A percentile compares a stretch with the other conserved stretches of the same genome.
Evolutionary conservation across 2,797 vertebrate genomes (phyloP).

Genomic region (Sardinella longiceps): DNA sequence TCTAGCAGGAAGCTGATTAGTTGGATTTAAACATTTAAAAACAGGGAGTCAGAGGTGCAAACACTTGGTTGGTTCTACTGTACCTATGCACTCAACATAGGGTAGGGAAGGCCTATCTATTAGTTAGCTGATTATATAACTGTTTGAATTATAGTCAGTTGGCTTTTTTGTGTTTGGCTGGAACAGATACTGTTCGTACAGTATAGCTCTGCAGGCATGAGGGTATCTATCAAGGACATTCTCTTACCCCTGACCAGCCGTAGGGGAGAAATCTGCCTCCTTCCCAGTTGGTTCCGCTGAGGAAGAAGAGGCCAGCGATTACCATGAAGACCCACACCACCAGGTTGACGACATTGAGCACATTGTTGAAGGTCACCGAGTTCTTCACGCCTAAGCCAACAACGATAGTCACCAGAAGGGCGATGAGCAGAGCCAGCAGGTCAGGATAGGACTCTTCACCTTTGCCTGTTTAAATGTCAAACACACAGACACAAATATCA

Average conservation of each 20-base stretch:
- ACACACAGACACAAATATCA: not conserved
- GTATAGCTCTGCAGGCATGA: not conserved
- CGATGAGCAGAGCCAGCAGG: conserved; percentile 88
- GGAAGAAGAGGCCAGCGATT: conserved; percentile 89
- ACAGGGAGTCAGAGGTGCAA: too few relatives aligned
- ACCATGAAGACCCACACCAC: conserved; percentile 93
- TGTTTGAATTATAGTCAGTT: too few relatives aligned
- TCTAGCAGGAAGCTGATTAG: too few relatives aligned
- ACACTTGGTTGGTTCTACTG: too few relatives aligned
- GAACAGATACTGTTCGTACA: too few relatives aligned
- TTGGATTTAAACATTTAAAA: too few relatives aligned
- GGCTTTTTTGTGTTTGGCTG: too few relatives aligned
- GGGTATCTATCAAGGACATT: not conserved
- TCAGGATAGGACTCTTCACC: conserved; percentile 95
- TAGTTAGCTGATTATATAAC: too few relatives aligned
- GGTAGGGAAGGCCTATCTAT: too few relatives aligned
- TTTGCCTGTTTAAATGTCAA: conserved; percentile 75
- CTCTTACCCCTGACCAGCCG: conserved; percentile 96
- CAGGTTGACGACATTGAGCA: conserved; percentile 90
- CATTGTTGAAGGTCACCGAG: conserved; percentile 91
- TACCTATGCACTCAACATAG: too few relatives aligned
- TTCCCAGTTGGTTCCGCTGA: conserved; percentile 88
- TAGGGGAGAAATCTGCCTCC: conserved; percentile 88
- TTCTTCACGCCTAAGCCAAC: conserved; percentile 91
- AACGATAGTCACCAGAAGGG: conserved; percentile 85